Conservation (phyloP, 1,140 invertebrate species). For the Heliothis virescens region DNA sequence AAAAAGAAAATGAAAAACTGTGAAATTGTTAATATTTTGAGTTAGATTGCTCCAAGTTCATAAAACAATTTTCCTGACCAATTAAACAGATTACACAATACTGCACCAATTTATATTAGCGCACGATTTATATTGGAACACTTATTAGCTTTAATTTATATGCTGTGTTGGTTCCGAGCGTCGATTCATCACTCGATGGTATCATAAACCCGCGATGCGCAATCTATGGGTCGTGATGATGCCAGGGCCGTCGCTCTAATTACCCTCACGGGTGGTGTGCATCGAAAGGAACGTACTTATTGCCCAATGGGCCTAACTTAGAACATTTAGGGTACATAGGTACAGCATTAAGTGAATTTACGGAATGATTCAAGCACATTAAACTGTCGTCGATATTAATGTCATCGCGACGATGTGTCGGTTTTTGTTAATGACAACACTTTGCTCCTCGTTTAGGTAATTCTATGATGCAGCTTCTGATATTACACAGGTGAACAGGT, state of each 20-base stretch:
- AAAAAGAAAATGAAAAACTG: no score
- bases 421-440: not conserved
- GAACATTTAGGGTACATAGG: not conserved
- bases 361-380: not conserved
- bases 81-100: slow-evolving; percentile 6
- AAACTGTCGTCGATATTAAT: slow-evolving; percentile 15
- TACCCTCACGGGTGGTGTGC: slow-evolving; percentile 6
- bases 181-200: slow-evolving; percentile 21
- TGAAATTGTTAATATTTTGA: no score
- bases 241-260: slow-evolving; percentile 37
- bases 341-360: not conserved
- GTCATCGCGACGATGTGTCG: not conserved
- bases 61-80: not conserved
- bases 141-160: slow-evolving; percentile 32
- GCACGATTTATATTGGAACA: slow-evolving; percentile 28
- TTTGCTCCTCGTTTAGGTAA: not conserved
- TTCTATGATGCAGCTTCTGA: not conserved
- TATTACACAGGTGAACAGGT: not conserved
- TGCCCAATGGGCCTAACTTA: not conserved
- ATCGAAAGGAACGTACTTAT: slow-evolving; percentile 1
- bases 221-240: slow-evolving; percentile 19
- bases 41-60: no score
- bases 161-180: not conserved
- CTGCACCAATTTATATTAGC: slow-evolving; percentile 9
- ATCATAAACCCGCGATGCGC: slow-evolving; percentile 23